These are phyloP conservation scores for Xyrichtys novacula DNA, from an alignment of 2,797 vertebrate genomes.

Conservation along the genomic window DNA sequence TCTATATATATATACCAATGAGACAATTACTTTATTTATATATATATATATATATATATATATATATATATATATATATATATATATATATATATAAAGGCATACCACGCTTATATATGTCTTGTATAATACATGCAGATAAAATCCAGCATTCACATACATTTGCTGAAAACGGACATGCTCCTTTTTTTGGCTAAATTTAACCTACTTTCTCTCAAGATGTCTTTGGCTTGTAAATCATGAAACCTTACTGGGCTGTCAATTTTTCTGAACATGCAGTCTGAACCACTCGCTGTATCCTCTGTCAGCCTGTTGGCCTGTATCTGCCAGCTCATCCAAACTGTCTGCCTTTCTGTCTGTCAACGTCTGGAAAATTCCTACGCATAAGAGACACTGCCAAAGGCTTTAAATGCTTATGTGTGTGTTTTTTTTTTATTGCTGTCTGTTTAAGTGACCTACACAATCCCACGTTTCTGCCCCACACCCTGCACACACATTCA, in stretches of 20 bases:
- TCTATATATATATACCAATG: too few species aligned
- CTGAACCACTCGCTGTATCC: neutral
- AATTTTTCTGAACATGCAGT: neutral
- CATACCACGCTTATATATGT: too few species aligned
- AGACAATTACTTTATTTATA: too few species aligned
- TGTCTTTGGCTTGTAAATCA: neutral
- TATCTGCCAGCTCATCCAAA: slow-evolving; percentile 15
- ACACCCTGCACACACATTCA: slow-evolving; percentile 6
- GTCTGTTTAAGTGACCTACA: slow-evolving; percentile 35
- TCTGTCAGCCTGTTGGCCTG: neutral
- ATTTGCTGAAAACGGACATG: neutral
- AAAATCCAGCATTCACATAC: neutral
- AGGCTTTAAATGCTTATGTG: slow-evolving; percentile 23
- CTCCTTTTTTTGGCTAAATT: neutral
- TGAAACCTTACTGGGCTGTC: neutral
- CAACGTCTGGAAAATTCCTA: slow-evolving; percentile 11
- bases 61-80: too few species aligned
- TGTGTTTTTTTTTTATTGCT: slow-evolving; percentile 17
- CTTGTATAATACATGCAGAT: neutral
- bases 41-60: too few species aligned
- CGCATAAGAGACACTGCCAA: slow-evolving; percentile 25
- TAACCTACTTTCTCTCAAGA: neutral
- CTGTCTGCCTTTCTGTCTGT: slow-evolving; percentile 7
- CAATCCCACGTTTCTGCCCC: neutral
- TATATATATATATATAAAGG: too few species aligned